These are phyloP conservation scores for Thymelicus acteon DNA, from an alignment of 2,888 invertebrate species.

Conservation along the genomic window DNA sequence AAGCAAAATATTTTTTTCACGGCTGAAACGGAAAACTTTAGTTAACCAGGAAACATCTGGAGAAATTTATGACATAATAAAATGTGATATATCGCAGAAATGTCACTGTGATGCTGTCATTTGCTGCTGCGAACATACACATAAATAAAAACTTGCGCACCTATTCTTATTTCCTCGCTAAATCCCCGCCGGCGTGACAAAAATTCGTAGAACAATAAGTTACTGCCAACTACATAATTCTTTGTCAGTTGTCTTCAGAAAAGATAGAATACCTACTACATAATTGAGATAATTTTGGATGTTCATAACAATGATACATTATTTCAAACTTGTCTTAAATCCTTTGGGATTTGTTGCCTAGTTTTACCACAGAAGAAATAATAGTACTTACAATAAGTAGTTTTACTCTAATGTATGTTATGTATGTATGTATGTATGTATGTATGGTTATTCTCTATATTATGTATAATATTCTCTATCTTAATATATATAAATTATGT, in stretches of 20 bases:
- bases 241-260: neutral
- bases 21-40: neutral
- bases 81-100: slow-evolving; percentile 15
- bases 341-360: too few species aligned
- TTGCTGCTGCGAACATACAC: neutral
- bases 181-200: neutral
- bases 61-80: slow-evolving; percentile 20
- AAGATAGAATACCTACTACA: neutral
- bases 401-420: too few species aligned
- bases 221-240: slow-evolving; percentile 2
- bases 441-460: too few species aligned
- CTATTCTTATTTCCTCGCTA: slow-evolving; percentile 10
- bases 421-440: too few species aligned
- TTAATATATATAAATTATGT: too few species aligned
- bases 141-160: slow-evolving; percentile 19
- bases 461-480: too few species aligned
- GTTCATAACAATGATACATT: too few species aligned
- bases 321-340: too few species aligned
- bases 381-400: too few species aligned
- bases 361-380: too few species aligned
- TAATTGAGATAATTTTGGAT: too few species aligned
- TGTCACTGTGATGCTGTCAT: slow-evolving; percentile 4
- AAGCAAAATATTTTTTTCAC: neutral
- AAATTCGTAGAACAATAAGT: slow-evolving; percentile 1
- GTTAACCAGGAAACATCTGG: slow-evolving; percentile 3